These are phyloP conservation scores for Oreochromis mossambicus DNA, from an alignment of 2,797 vertebrate species.

Conservation along the genomic window DNA sequence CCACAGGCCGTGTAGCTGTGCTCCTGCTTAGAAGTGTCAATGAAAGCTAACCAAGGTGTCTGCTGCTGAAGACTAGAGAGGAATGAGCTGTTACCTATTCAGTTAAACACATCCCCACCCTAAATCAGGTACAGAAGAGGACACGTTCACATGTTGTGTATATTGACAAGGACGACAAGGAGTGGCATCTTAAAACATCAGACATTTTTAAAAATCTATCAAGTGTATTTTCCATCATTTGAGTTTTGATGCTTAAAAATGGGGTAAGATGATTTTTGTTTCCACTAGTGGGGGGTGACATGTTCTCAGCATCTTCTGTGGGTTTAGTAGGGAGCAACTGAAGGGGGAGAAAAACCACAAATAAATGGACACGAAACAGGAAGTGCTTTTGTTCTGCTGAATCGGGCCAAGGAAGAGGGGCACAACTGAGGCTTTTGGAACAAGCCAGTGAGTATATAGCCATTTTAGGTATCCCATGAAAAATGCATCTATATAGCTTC, in stretches of 20 bases:
- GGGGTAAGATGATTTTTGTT: not conserved
- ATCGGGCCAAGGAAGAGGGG: not conserved
- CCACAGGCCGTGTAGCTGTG: not conserved
- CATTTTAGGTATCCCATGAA: not conserved
- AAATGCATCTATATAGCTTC: not conserved
- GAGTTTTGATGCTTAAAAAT: not conserved
- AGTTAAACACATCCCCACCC: not conserved
- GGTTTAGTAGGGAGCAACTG: not conserved
- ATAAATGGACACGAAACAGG: not conserved
- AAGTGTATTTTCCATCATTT: not conserved
- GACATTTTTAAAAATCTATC: not conserved
- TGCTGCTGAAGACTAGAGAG: not conserved
- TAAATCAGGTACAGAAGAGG: not conserved
- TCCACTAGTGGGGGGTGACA: not conserved
- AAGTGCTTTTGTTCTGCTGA: not conserved
- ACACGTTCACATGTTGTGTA: not conserved
- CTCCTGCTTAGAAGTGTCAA: not conserved
- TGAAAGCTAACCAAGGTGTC: not conserved
- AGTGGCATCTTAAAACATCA: not conserved
- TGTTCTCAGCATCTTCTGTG: not conserved
- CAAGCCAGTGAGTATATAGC: not conserved
- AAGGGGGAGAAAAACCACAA: not conserved
- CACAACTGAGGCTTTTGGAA: not conserved
- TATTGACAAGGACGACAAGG: not conserved
- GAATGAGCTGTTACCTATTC: not conserved